Conservation (phyloP, 2,113 vertebrate species). For the Antidorcas marsupialis region DNA sequence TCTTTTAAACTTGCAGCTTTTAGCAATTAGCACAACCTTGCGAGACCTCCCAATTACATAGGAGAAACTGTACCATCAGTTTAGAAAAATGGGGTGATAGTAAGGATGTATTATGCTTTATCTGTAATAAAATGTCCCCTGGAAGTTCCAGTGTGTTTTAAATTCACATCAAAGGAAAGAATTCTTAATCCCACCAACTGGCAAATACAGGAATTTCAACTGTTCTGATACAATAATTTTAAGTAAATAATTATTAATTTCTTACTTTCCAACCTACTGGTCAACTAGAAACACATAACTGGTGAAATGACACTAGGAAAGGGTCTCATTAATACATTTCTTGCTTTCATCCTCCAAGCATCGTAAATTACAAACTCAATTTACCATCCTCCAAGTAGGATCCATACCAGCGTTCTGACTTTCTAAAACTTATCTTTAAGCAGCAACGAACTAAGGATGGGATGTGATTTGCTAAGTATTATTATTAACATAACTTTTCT, state of each 20-base stretch:
- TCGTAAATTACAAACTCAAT: conserved; percentile 20
- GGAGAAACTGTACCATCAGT: background rate
- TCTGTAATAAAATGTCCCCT: background rate
- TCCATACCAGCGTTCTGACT: conserved; percentile 43
- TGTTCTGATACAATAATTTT: background rate
- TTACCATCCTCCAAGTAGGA: background rate
- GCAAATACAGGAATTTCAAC: conserved; percentile 56
- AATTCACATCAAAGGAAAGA: conserved; percentile 14
- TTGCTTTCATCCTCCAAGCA: conserved; percentile 38
- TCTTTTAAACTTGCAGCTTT: background rate
- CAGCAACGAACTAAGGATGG: background rate
- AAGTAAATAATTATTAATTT: conserved; percentile 49
- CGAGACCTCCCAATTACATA: background rate
- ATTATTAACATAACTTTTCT: background rate
- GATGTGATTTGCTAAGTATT: background rate
- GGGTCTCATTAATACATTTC: background rate
- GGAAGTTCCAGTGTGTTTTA: background rate
- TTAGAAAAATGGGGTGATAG: background rate
- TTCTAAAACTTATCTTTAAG: conserved; percentile 52
- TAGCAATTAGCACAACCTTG: background rate
- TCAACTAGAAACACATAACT: conserved; percentile 59
- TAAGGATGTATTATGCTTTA: background rate
- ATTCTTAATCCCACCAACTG: conserved; percentile 68
- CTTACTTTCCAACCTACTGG: conserved; percentile 41
- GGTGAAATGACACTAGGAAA: conserved; percentile 26